Conservation (phyloP, 2,888 invertebrate species). For the Megamerina dolium region DNA sequence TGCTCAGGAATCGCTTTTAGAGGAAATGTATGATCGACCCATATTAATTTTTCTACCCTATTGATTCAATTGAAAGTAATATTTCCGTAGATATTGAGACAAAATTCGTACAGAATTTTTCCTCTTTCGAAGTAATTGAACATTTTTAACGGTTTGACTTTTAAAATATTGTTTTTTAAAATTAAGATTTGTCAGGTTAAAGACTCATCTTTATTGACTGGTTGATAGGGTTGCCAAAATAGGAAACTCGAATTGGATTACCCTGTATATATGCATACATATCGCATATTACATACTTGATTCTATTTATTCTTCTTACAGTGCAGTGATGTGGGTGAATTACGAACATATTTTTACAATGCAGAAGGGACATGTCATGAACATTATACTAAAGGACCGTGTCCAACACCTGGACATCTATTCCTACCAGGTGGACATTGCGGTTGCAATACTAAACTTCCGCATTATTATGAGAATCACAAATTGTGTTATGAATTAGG, state of each 20-base stretch:
- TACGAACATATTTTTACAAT: constrained; percentile 56
- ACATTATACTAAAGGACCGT: constrained; percentile 75
- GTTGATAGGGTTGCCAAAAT: neutral
- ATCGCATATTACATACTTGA: too few relatives aligned
- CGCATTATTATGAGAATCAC: constrained; percentile 67
- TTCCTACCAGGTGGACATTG: constrained; percentile 69
- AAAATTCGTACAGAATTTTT: too few relatives aligned
- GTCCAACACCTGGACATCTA: constrained; percentile 66
- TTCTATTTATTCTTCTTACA: constrained; percentile 32
- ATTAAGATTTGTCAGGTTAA: constrained; percentile 19
- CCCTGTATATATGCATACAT: too few relatives aligned
- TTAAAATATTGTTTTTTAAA: constrained; percentile 50
- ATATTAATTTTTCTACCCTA: too few relatives aligned
- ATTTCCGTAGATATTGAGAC: too few relatives aligned
- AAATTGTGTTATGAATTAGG: constrained; percentile 71
- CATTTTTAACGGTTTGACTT: too few relatives aligned
- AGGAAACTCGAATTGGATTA: too few relatives aligned
- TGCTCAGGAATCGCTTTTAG: too few relatives aligned
- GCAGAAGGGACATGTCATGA: constrained; percentile 68
- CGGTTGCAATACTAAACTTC: constrained; percentile 64
- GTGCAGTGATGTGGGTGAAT: constrained; percentile 54
- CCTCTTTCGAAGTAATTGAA: too few relatives aligned
- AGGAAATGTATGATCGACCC: too few relatives aligned
- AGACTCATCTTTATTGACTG: constrained; percentile 1
- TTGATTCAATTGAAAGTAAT: too few relatives aligned